Evolutionary conservation across 1,140 invertebrate species (phyloP).

Genomic region (Apis mellifera): Amel_HAv3.1 CM009932.2:8726501-8727000

Average conservation of each 20-base stretch:
- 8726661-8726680: conserved; percentile 4
- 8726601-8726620: conserved; percentile 33
- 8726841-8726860: background rate
- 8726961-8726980: too few relatives aligned
- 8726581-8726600: conserved; percentile 35
- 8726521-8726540: background rate
- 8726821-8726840: background rate
- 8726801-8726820: background rate
- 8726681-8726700: background rate
- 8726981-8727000: too few relatives aligned
- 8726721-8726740: background rate
- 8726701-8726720: background rate
- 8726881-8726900: background rate
- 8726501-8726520: conserved; percentile 1
- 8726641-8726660: background rate
- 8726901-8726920: background rate
- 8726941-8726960: too few relatives aligned
- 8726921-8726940: background rate
- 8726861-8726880: background rate
- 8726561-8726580: conserved; percentile 40
- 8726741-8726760: background rate
- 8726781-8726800: background rate
- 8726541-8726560: background rate
- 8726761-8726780: background rate
- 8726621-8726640: conserved; percentile 48